These are phyloP conservation scores for Lasioglossum pauxillum DNA, from an alignment of 2,888 invertebrate genomes.

Conservation along the genomic window DNA sequence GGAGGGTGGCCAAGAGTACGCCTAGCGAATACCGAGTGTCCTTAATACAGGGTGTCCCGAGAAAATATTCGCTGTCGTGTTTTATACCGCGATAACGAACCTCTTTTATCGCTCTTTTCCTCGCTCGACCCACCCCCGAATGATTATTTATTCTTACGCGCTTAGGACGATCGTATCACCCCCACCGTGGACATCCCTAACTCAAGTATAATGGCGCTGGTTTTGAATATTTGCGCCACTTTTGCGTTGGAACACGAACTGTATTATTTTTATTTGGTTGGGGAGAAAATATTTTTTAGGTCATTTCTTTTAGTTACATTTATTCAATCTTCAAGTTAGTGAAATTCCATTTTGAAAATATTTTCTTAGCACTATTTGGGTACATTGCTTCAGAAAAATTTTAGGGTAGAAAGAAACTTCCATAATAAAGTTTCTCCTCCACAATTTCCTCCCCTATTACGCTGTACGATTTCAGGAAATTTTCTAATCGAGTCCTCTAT, in stretches of 20 bases:
- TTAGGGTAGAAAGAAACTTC: neutral
- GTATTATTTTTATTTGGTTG: neutral
- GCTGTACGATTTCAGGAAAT: neutral
- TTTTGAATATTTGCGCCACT: neutral
- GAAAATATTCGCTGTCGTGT: conserved; percentile 46
- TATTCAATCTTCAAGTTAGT: neutral
- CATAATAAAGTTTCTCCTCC: neutral
- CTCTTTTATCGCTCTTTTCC: neutral
- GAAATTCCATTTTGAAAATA: neutral
- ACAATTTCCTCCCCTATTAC: too few relatives aligned
- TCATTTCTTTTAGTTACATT: neutral
- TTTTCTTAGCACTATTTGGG: neutral
- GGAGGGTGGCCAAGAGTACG: conserved; percentile 71
- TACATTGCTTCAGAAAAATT: neutral
- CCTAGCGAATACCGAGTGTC: conserved; percentile 75
- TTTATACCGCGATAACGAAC: neutral
- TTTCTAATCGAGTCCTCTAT: neutral
- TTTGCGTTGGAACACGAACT: neutral
- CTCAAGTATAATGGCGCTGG: too few relatives aligned
- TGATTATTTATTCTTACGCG: neutral
- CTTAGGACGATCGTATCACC: neutral
- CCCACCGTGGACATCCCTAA: neutral
- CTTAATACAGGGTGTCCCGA: conserved; percentile 65
- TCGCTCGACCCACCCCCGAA: neutral
- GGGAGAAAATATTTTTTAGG: neutral